These are phyloP conservation scores for Ctenodactylus gundi DNA, from an alignment of 2,113 vertebrate genomes.

Conservation along the genomic window DNA sequence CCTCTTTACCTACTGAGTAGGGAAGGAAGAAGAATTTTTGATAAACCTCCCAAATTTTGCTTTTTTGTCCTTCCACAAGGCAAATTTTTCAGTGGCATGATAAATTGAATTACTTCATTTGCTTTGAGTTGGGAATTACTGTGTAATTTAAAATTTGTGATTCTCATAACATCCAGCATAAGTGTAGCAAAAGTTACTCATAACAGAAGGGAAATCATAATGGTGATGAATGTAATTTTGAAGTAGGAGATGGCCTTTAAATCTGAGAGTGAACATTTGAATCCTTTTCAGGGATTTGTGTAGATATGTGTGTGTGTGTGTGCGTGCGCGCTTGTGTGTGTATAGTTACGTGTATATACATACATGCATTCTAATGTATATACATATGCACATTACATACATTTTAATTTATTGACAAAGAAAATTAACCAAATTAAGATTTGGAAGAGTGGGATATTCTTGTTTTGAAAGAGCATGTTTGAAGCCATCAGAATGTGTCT, in stretches of 20 bases:
- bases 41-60: conserved; percentile 30
- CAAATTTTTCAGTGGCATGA: conserved; percentile 32
- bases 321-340: conserved; percentile 7
- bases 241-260: conserved; percentile 75
- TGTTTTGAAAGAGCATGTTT: conserved; percentile 66
- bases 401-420: conserved; percentile 80
- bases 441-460: conserved; percentile 62
- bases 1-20: conserved; percentile 40
- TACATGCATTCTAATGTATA: conserved; percentile 69
- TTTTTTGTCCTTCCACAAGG: not conserved
- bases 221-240: conserved; percentile 78
- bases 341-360: conserved; percentile 61
- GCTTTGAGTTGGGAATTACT: conserved; percentile 48
- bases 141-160: conserved; percentile 55
- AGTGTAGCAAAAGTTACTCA: conserved; percentile 66
- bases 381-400: conserved; percentile 71
- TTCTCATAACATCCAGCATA: conserved; percentile 56
- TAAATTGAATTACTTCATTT: conserved; percentile 63
- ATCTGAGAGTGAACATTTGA: conserved; percentile 73
- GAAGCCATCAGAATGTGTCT: conserved; percentile 66
- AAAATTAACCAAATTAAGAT: conserved; percentile 69
- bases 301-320: conserved; percentile 30
- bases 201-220: conserved; percentile 47
- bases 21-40: not conserved
- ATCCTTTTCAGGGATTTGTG: conserved; percentile 76